These are phyloP conservation scores for Clarias pachynema DNA, from an alignment of 2,797 vertebrate genomes.

Conservation along the genomic window DNA sequence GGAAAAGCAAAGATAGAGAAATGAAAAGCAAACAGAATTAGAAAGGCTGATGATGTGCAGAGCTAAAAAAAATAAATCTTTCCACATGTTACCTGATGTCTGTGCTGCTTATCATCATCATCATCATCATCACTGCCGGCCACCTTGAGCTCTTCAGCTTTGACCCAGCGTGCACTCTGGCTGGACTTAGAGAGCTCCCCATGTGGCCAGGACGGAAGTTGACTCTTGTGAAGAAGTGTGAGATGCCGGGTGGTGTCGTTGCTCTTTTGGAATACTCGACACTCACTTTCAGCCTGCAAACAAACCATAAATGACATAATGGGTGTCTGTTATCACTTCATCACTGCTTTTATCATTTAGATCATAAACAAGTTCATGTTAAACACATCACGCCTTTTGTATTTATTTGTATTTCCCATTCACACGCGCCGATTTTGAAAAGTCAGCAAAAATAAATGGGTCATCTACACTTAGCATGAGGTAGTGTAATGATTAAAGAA, in stretches of 20 bases:
- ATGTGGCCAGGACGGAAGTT: slow-evolving; percentile 60
- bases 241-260: slow-evolving; percentile 40
- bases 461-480: neutral
- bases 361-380: neutral
- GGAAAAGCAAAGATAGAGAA: slow-evolving; percentile 29
- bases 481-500: neutral
- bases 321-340: neutral
- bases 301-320: neutral
- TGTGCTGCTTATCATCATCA: slow-evolving; percentile 55
- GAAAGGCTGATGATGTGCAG: neutral
- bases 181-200: slow-evolving; percentile 62
- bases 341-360: neutral
- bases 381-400: neutral
- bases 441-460: neutral
- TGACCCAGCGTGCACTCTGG: slow-evolving; percentile 6
- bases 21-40: neutral
- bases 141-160: slow-evolving; percentile 22
- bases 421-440: neutral
- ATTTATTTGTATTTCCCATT: neutral
- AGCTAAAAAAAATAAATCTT: neutral
- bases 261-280: slow-evolving; percentile 56
- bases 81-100: slow-evolving; percentile 70
- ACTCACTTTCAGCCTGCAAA: slow-evolving; percentile 71
- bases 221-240: slow-evolving; percentile 62
- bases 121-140: slow-evolving; percentile 39